These are phyloP conservation scores for Caerostris extrusa DNA, from an alignment of 1,140 invertebrate species.

Conservation along the genomic window DNA sequence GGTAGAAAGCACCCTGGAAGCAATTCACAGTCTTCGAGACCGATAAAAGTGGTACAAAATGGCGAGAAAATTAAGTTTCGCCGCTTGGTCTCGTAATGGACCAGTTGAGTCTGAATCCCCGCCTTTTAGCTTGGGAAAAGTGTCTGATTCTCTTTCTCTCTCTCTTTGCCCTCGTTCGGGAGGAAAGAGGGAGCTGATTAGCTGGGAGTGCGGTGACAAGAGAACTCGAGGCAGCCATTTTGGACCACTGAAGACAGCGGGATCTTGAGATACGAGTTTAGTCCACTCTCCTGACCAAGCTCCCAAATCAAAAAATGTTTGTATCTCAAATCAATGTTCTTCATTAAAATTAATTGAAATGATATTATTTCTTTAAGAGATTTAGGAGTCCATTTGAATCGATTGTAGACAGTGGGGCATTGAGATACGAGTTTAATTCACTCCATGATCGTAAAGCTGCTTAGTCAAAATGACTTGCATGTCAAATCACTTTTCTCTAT, in stretches of 20 bases:
- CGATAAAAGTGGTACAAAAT: constrained; percentile 76
- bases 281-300: too few relatives aligned
- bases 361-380: too few relatives aligned
- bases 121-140: constrained; percentile 55
- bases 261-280: too few relatives aligned
- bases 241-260: background rate
- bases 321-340: too few relatives aligned
- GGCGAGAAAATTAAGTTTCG: constrained; percentile 77
- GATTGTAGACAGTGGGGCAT: too few relatives aligned
- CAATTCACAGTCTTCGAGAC: constrained; percentile 60
- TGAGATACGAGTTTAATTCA: too few relatives aligned
- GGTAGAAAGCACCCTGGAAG: constrained; percentile 73
- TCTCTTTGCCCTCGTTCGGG: background rate
- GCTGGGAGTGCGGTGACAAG: background rate
- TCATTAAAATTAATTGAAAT: too few relatives aligned
- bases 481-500: too few relatives aligned
- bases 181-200: constrained; percentile 28
- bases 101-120: constrained; percentile 54
- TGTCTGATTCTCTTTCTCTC: constrained; percentile 12
- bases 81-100: background rate
- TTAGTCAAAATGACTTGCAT: too few relatives aligned
- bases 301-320: too few relatives aligned
- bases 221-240: constrained; percentile 44
- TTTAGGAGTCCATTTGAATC: too few relatives aligned
- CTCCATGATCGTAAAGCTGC: too few relatives aligned